Percentiles rank a stretch among this genome's conserved stretches.
These are phyloP conservation scores for Macrophya alboannulata DNA, from an alignment of 2,888 invertebrate genomes.

Conservation along the genomic window DNA sequence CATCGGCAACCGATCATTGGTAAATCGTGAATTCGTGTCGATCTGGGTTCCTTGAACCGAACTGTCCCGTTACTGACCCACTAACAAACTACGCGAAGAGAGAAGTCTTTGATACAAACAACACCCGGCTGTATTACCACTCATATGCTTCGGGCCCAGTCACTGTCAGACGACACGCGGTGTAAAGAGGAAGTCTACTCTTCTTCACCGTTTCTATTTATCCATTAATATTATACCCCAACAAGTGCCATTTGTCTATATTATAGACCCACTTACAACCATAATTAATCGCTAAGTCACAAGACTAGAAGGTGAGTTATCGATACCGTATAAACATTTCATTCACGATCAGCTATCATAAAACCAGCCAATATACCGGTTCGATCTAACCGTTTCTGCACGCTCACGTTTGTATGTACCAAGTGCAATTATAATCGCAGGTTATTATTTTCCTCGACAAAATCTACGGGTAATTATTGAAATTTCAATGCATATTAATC, in stretches of 20 bases:
- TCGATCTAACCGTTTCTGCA: background rate
- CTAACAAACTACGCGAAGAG: constrained; percentile 70
- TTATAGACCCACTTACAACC: background rate
- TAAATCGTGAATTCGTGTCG: constrained; percentile 33
- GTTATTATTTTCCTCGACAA: too few relatives aligned
- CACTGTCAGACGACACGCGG: constrained; percentile 52
- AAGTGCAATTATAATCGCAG: background rate
- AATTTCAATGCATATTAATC: too few relatives aligned
- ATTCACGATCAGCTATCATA: background rate
- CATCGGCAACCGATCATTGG: constrained; percentile 33
- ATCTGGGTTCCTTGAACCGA: constrained; percentile 76
- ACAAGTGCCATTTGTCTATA: constrained; percentile 32
- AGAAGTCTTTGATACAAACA: constrained; percentile 51
- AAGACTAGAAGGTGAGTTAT: constrained; percentile 26
- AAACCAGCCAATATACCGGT: constrained; percentile 12
- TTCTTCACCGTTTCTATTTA: constrained; percentile 11
- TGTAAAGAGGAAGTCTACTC: constrained; percentile 39
- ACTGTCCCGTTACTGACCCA: constrained; percentile 78
- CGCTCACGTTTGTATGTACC: background rate
- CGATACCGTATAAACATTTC: background rate
- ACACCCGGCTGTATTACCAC: constrained; percentile 6
- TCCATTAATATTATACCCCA: background rate
- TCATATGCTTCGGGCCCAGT: constrained; percentile 33
- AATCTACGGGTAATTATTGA: too few relatives aligned
- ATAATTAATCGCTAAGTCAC: background rate